Base-by-base conservation (phyloP, 2,888 invertebrate species). In the Cataglyphis livida region DNA sequence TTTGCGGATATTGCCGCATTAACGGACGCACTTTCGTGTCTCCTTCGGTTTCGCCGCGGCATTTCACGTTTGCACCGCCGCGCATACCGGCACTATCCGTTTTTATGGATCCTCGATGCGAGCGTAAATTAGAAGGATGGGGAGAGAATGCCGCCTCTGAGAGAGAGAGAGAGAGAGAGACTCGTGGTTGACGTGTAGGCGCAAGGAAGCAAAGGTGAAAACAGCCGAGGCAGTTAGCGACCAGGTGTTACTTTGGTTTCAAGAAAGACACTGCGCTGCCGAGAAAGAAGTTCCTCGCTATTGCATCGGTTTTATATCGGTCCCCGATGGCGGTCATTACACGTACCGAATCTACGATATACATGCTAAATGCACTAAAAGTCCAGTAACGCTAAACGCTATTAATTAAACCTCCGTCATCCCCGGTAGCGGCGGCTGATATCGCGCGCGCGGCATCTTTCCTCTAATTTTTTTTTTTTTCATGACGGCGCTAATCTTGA, bases 221-320 rank as follows among this genome's bases (percentile, higher is more conserved):
- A 91, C 86, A 82, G 83, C 90, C 85, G 88, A 76, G 75, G 85
- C 88, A 92, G 89, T 92, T 92, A 92, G 92, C 92, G 87, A 88
- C 88, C 85, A 90, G 90, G 91, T 92, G 92, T 90, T 91, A 92
- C 84, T 75, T 91, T 41, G 87, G 82, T 81, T 87, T 85, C 85
- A 12, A 12, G 78, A 25, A 54, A 59, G 59, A 66, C 62, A 15
- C 70, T 79, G 74, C 82, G 51, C 21, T 70, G 35, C 57, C 35
- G 44, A 7, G 41, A n/a, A 48, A 71, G 59, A 59, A 35, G 59
- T 35, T 59, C 10, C 35, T 57, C 38, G 44, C 32, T 28, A 51
- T 32, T 81, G 81, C 75, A 61, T 62, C 70, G 59, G 10, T 48
- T 70, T 75, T 64, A 78, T 57, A 62, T 81, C 73, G 68, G 9